Conservation (phyloP, 2,888 invertebrate species). For the Isotomurus palustris region DNA sequence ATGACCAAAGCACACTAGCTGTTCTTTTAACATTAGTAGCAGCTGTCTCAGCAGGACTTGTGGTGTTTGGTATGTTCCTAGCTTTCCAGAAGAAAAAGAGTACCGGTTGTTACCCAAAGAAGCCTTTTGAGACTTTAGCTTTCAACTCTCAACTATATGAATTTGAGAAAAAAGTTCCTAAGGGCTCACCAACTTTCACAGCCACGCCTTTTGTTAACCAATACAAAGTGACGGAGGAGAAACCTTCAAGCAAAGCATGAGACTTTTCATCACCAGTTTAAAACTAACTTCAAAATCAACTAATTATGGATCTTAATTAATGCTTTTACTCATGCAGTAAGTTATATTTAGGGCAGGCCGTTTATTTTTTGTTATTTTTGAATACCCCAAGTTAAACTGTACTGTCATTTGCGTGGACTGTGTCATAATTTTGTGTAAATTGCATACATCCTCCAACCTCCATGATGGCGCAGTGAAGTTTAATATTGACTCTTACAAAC, state of each 20-base stretch:
- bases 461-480: too few species aligned
- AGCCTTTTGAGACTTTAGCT: slow-evolving; percentile 37
- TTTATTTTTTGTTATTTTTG: not conserved
- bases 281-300: too few species aligned
- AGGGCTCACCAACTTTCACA: slow-evolving; percentile 16
- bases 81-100: slow-evolving; percentile 45
- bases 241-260: not conserved
- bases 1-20: slow-evolving; percentile 36
- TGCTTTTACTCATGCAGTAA: not conserved
- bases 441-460: too few species aligned
- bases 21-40: slow-evolving; percentile 40
- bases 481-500: too few species aligned
- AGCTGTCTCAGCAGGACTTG: slow-evolving; percentile 39
- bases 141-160: slow-evolving; percentile 42
- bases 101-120: slow-evolving; percentile 43
- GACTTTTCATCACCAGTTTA: not conserved
- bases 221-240: not conserved
- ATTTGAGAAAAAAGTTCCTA: slow-evolving; percentile 38
- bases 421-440: too few species aligned
- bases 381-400: too few species aligned
- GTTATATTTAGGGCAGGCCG: not conserved
- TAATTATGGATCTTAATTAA: too few species aligned
- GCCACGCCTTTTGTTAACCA: slow-evolving; percentile 15
- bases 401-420: too few species aligned
- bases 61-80: slow-evolving; percentile 42